Percentiles rank a stretch among this genome's conserved stretches.
Conservation (phyloP, 1,140 invertebrate genomes). For the Anastrepha obliqua region DNA sequence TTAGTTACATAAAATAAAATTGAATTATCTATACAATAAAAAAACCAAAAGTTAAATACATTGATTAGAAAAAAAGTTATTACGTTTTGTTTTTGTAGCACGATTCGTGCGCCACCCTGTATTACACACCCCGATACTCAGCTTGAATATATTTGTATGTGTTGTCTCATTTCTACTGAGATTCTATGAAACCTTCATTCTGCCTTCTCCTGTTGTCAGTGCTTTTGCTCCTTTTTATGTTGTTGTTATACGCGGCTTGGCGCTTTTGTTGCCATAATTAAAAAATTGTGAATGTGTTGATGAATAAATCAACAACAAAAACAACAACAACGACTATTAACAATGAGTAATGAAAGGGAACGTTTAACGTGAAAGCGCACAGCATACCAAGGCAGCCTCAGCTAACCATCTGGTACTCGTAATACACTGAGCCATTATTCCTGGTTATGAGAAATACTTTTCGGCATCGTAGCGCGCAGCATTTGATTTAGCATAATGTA, state of each 20-base stretch:
- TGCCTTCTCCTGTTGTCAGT: neutral
- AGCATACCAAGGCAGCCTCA: neutral
- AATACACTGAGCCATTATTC: neutral
- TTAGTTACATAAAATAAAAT: too few relatives aligned
- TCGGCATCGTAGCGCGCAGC: neutral
- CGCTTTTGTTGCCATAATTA: neutral
- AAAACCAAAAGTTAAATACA: too few relatives aligned
- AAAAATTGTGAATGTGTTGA: slow-evolving; percentile 9
- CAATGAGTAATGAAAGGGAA: slow-evolving; percentile 12
- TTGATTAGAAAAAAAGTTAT: too few relatives aligned
- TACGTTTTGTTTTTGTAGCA: too few relatives aligned
- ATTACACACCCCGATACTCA: too few relatives aligned
- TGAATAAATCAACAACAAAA: slow-evolving; percentile 33
- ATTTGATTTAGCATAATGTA: neutral
- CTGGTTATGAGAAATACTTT: neutral
- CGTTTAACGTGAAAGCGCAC: neutral
- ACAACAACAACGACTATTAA: neutral
- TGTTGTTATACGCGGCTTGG: neutral
- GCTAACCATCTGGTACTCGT: neutral
- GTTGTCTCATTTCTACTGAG: neutral
- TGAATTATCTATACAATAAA: too few relatives aligned
- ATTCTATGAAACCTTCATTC: neutral
- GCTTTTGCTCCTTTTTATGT: neutral
- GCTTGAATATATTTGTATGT: neutral
- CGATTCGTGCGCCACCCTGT: neutral